Evolutionary conservation across 2,797 vertebrate species (phyloP).

Genomic region (Ceyx erithaca): DNA sequence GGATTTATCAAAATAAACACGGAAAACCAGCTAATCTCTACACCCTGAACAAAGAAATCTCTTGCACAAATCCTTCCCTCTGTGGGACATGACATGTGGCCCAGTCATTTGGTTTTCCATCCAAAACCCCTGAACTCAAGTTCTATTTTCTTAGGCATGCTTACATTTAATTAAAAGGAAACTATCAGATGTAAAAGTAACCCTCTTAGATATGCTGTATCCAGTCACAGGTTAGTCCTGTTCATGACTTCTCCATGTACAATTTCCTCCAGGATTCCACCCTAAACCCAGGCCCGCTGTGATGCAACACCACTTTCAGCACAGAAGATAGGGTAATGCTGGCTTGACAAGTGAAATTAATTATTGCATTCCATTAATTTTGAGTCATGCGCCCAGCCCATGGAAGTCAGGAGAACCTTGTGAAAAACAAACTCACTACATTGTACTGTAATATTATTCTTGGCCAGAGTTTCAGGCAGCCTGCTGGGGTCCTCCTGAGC

Average conservation of each 20-base stretch:
- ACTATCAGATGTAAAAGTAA: not conserved
- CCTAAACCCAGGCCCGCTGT: not conserved
- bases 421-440: constrained; percentile 74
- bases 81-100: not conserved
- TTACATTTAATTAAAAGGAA: constrained; percentile 43
- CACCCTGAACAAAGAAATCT: not conserved
- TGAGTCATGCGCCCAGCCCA: constrained; percentile 71
- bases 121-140: not conserved
- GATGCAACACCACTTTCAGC: constrained; percentile 66
- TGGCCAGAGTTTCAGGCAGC: constrained; percentile 51
- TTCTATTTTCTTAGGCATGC: constrained; percentile 33
- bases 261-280: constrained; percentile 53
- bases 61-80: not conserved
- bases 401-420: constrained; percentile 67
- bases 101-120: not conserved
- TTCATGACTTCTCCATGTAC: not conserved
- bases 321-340: constrained; percentile 66
- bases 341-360: constrained; percentile 75
- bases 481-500: constrained; percentile 58
- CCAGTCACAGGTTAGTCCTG: constrained; percentile 8
- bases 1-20: fast-evolving
- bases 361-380: constrained; percentile 78
- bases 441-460: constrained; percentile 69
- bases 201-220: constrained; percentile 5
- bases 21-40: not conserved